Conservation (phyloP, 2,888 invertebrate species). For the Polydrusus tereticollis region DNA sequence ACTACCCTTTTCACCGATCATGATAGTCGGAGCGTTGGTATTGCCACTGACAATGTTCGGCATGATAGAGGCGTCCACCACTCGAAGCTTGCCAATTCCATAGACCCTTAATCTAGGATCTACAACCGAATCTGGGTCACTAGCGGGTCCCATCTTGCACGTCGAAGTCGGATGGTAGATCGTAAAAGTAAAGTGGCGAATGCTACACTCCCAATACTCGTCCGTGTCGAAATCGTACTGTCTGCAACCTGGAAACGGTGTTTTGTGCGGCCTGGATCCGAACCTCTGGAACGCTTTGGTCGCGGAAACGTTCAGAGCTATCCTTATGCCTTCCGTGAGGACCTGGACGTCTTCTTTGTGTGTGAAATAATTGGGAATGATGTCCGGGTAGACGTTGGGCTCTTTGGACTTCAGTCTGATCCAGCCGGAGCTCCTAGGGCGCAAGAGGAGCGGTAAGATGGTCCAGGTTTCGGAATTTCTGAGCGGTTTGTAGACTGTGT, state of each 20-base stretch:
- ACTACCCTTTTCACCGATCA: slow-evolving; percentile 92
- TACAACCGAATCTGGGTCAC: slow-evolving; percentile 83
- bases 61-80: slow-evolving; percentile 90
- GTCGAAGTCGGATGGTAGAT: slow-evolving; percentile 90
- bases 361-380: slow-evolving; percentile 94
- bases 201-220: slow-evolving; percentile 88
- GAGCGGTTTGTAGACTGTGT: slow-evolving; percentile 87
- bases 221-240: slow-evolving; percentile 80
- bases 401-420: slow-evolving; percentile 85
- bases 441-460: slow-evolving; percentile 82
- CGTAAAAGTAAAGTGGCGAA: slow-evolving; percentile 83
- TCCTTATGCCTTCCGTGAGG: slow-evolving; percentile 86
- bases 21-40: slow-evolving; percentile 90
- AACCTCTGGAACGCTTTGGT: slow-evolving; percentile 85
- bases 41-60: slow-evolving; percentile 90
- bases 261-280: slow-evolving; percentile 82
- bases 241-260: slow-evolving; percentile 87
- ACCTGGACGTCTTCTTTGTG: slow-evolving; percentile 85
- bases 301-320: slow-evolving; percentile 84
- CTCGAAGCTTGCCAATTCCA: slow-evolving; percentile 82
- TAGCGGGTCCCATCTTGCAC: slow-evolving; percentile 87
- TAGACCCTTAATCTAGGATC: slow-evolving; percentile 83
- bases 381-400: slow-evolving; percentile 85
- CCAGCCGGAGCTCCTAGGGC: slow-evolving; percentile 91
- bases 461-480: slow-evolving; percentile 86